Conservation (phyloP, 1,140 invertebrate species). For the Ganaspis sp. region DNA sequence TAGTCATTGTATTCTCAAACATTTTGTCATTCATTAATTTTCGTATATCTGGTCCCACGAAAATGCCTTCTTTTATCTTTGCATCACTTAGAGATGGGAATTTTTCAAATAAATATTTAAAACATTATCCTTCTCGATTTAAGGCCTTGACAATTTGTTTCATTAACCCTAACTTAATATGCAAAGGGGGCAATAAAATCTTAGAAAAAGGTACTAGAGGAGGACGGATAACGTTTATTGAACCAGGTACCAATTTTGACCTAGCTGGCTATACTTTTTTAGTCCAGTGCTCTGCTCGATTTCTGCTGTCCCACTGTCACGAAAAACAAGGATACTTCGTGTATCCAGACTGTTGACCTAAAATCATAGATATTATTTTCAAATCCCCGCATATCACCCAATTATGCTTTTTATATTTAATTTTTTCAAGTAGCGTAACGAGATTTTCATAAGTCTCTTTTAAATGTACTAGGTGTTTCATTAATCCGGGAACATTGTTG, state of each 20-base stretch:
- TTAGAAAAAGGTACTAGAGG: not conserved
- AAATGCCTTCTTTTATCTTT: no score
- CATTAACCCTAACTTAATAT: not conserved
- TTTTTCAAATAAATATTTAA: not conserved
- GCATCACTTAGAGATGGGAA: not conserved
- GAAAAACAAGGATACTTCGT: constrained; percentile 17
- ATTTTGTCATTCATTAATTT: no score
- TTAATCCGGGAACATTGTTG: no score
- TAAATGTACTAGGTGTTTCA: constrained; percentile 50
- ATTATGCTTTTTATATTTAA: constrained; percentile 27
- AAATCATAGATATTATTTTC: not conserved
- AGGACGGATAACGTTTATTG: not conserved
- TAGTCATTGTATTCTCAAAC: no score
- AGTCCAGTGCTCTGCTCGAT: not conserved
- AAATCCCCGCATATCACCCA: constrained; percentile 19
- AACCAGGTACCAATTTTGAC: not conserved
- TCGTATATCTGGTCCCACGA: no score
- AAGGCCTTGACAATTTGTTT: not conserved
- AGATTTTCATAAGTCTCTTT: constrained; percentile 49
- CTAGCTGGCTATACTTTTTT: not conserved
- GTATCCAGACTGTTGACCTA: not conserved
- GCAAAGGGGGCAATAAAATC: not conserved
- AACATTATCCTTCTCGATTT: not conserved
- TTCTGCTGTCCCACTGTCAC: constrained; percentile 8
- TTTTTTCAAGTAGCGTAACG: not conserved